Evolutionary conservation across 2,888 invertebrate species (phyloP).

Genomic region (Drosophila maculinotata): DNA sequence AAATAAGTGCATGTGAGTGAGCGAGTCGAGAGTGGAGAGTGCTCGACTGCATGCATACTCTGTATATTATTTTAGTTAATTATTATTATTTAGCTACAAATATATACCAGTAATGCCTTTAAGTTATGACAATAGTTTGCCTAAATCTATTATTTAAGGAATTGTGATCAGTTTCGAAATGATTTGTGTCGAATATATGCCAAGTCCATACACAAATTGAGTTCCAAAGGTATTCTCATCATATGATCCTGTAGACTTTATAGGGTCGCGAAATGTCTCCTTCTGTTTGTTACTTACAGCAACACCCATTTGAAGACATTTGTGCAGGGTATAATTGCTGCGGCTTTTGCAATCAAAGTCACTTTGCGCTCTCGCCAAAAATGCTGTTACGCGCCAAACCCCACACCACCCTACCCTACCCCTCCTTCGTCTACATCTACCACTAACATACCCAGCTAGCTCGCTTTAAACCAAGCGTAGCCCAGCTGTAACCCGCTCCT

Average conservation of each 20-base stretch:
- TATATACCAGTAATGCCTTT: no score
- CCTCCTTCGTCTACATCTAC: not conserved
- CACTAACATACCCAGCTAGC: no score
- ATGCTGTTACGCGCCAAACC: constrained; percentile 23
- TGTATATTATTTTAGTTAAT: not conserved
- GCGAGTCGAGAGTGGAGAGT: not conserved
- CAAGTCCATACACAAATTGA: no score
- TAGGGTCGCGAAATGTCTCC: not conserved
- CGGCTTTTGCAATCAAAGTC: constrained; percentile 73
- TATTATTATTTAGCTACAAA: no score
- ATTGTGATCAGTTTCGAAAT: no score
- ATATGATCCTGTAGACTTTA: no score
- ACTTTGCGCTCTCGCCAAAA: constrained; percentile 44
- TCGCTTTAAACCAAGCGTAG: not conserved
- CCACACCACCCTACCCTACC: not conserved
- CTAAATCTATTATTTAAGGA: no score
- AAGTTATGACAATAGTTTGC: no score
- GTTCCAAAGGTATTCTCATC: no score
- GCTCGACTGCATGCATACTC: not conserved
- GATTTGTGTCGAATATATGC: no score
- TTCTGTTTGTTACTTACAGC: not conserved
- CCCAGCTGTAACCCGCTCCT: constrained; percentile 11
- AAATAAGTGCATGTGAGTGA: constrained; percentile 8
- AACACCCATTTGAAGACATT: not conserved
- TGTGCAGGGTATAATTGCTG: constrained; percentile 42